Conservation (phyloP, 1,140 invertebrate species). For the Drosophila grimshawi region DNA sequence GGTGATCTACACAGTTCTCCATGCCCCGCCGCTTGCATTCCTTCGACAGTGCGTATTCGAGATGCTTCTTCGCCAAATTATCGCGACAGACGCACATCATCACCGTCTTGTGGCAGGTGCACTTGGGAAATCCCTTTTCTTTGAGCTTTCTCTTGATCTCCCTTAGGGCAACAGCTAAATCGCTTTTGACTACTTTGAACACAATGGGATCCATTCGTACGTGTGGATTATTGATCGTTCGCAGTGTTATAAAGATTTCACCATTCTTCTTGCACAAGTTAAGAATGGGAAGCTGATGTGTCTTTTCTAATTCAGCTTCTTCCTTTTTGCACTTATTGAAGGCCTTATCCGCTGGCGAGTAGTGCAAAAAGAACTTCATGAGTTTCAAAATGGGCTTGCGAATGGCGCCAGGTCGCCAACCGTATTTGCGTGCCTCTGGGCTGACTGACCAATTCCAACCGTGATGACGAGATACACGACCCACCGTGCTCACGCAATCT, state of each 20-base stretch:
- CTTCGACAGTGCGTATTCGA: conserved; percentile 49
- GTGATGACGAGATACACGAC: conserved; percentile 58
- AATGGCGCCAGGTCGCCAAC: conserved; percentile 75
- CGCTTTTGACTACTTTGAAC: conserved; percentile 72
- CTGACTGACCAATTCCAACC: conserved; percentile 75
- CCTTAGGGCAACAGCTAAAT: conserved; percentile 38
- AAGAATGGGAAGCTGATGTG: conserved; percentile 51
- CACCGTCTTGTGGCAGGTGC: conserved; percentile 67
- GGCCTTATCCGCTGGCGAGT: conserved; percentile 27
- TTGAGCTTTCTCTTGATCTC: conserved; percentile 70
- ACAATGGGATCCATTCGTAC: conserved; percentile 59
- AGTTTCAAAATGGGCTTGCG: conserved; percentile 66
- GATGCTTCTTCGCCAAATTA: conserved; percentile 49
- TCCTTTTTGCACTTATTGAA: conserved; percentile 24
- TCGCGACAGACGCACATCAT: conserved; percentile 66
- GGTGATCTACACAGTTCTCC: conserved; percentile 35
- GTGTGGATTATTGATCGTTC: conserved; percentile 33
- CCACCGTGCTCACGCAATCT: conserved; percentile 43
- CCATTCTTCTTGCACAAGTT: conserved; percentile 72
- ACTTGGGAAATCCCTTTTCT: conserved; percentile 64
- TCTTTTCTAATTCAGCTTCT: conserved; percentile 5
- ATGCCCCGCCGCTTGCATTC: conserved; percentile 57
- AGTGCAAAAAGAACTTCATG: conserved; percentile 73
- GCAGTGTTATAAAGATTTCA: conserved; percentile 66
- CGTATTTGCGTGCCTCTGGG: conserved; percentile 39